Base-by-base conservation (phyloP, 1,140 invertebrate species). In the Formica exsecta region DNA sequence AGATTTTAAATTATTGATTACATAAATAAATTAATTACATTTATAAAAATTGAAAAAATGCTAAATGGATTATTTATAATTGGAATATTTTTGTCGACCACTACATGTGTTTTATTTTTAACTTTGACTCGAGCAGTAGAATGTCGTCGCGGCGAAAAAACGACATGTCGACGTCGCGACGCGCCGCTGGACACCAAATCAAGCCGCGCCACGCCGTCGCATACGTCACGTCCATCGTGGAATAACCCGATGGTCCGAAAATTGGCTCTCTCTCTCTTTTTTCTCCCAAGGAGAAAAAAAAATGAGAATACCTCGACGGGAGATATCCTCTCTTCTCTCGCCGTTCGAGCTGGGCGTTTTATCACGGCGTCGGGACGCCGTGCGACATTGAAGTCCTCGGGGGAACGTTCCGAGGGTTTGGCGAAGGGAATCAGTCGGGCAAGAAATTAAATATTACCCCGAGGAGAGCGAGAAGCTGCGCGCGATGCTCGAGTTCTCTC, bases 401-500 rank as follows among this genome's bases (percentile, higher is more conserved):
- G 88, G 88, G 44, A 83, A 71, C 81, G 25, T 89, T 89, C 48
- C 51, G 51, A 87, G 79, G 79, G 86, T 90, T 86, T 32, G 79
- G 22, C 73, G 85, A 73, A 86, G 87, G 80, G 86, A 91, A 89
- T 92, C 91, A 92, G 90, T 92, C 91, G 88, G 90, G 91, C 91
- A 93, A 92, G 90, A 93, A 92, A 93, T 92, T 92, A 93, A 93
- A 93, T 93, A 93, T 93, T 92, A 93, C 86, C 88, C 87, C 85
- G 81, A 91, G 81, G 79, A 87, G 57, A 74, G 70, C 41, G 77
- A 32, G 22, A 86, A 77, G 77, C 85, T 85, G 76, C 4, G 25
- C 57, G 29, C 61, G 48, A 41, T 22, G 41, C 7, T 29, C 19
- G 38, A 19, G 16, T 3, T 62, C 7, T 62, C 25, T 64, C 59